Evolutionary conservation across 2,888 invertebrate genomes (phyloP), one percentile per base, ranked within the genome.

Genomic region (Julus scanicus): DNA sequence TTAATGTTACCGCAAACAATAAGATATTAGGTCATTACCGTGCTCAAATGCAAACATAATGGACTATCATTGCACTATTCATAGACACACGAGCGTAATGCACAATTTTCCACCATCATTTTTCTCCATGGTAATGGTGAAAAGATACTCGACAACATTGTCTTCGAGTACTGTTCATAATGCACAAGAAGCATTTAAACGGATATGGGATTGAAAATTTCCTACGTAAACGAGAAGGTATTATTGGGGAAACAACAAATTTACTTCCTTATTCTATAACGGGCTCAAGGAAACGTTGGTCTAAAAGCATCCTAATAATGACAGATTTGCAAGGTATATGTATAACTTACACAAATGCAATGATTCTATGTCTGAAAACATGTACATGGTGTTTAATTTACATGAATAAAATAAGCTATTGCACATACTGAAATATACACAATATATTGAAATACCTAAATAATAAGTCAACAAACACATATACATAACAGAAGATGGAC

Each of bases 1-100:
- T 80, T 80, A 80, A 80, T 80, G 80, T 80, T 80, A 80, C 80
- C 80, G 37, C 80, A 80, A 80, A 80, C 80, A 80, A 80, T 80
- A 80, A 80, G 80, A 80, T 80, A 80, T 80, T 80, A 80, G 80
- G 80, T 37, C 80, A 80, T 80, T 80, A 80, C 80, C 37, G 37
- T 1, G 37, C 80, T 80, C 80, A 37, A 80, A 80, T 13, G 80
- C 80, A 80, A 37, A 37, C 80, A 80, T 37, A 80, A 80, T 80
- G 80, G 80, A 37, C 29, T 80, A 80, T 80, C 37, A 80, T 29
- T 80, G 37, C 80, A 37, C 80, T 13, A 80, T 80, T 80, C 80
- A 80, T 80, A 80, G 80, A 80, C 29, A 37, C 2, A 37, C 13
- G 37, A 80, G 80, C 37, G 13, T 80, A 80, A 80, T 80, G 80